These are phyloP conservation scores for Ceramica pisi DNA, from an alignment of 2,888 invertebrate genomes.

Conservation along the genomic window DNA sequence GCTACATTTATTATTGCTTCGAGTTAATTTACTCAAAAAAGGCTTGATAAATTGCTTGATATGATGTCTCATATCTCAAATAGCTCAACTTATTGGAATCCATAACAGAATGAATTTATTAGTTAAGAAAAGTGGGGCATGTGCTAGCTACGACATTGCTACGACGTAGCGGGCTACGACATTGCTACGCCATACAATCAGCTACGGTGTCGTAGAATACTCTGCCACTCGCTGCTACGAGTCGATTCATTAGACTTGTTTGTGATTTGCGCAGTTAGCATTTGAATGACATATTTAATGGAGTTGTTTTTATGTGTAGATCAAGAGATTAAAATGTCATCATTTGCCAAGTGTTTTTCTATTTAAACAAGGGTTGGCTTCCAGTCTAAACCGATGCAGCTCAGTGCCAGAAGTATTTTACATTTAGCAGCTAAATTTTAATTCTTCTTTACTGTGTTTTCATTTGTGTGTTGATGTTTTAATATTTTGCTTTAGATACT, in stretches of 20 bases:
- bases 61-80: conserved; percentile 3
- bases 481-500: too few species aligned
- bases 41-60: neutral
- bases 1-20: neutral
- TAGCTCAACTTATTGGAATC: conserved; percentile 1
- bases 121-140: conserved; percentile 24
- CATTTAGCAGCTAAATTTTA: too few species aligned
- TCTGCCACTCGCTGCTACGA: conserved; percentile 16
- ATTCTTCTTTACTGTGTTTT: too few species aligned
- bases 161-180: conserved; percentile 22
- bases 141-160: conserved; percentile 24
- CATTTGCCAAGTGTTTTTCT: too few species aligned
- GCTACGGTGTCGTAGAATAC: conserved; percentile 29
- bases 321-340: neutral
- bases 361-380: too few species aligned
- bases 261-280: neutral
- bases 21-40: conserved; percentile 6
- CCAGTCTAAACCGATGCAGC: too few species aligned
- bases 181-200: conserved; percentile 33
- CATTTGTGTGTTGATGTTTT: too few species aligned
- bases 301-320: neutral
- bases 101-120: conserved; percentile 1
- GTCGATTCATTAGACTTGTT: conserved; percentile 40
- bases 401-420: too few species aligned
- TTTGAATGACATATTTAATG: neutral